phyloP scores from a whole-genome alignment of 1,140 invertebrate genomes.

The Solen grandis region DNA sequence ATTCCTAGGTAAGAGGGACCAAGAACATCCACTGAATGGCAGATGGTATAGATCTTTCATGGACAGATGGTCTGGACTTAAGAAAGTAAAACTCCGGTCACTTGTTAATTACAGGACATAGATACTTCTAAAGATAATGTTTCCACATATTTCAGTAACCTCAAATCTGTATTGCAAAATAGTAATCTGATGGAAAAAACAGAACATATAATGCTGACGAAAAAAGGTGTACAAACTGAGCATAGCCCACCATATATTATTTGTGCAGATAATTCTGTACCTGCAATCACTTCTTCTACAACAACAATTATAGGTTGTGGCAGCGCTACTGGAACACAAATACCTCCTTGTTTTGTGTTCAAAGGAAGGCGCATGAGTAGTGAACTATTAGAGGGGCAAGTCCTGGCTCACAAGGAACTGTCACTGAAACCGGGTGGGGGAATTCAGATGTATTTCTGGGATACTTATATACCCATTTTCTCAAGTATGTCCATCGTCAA shows the following conservation, averaged over 20 bases:
- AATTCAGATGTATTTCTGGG: too few relatives aligned
- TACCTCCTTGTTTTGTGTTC: conserved; percentile 7
- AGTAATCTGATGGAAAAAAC: conserved; percentile 17
- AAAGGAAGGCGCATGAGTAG: conserved; percentile 3
- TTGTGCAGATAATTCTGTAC: neutral
- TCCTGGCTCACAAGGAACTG: too few relatives aligned
- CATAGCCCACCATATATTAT: neutral
- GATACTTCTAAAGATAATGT: conserved; percentile 1
- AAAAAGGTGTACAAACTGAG: conserved; percentile 19
- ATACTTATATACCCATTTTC: too few relatives aligned
- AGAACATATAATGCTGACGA: conserved; percentile 21
- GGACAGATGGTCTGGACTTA: conserved; percentile 16
- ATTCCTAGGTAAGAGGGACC: too few relatives aligned
- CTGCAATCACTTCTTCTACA: conserved; percentile 5
- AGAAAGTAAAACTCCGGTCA: neutral
- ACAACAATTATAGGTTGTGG: neutral
- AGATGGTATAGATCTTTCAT: conserved; percentile 22
- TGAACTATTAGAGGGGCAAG: too few relatives aligned
- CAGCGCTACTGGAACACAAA: conserved; percentile 15
- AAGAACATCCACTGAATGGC: conserved; percentile 2
- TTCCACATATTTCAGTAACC: neutral
- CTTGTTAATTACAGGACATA: conserved; percentile 9
- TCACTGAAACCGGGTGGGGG: too few relatives aligned
- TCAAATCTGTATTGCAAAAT: neutral
- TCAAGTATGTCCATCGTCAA: too few relatives aligned